phyloP scores from a whole-genome alignment of 2,797 vertebrate species.

The Centropyge bicolor region DNA sequence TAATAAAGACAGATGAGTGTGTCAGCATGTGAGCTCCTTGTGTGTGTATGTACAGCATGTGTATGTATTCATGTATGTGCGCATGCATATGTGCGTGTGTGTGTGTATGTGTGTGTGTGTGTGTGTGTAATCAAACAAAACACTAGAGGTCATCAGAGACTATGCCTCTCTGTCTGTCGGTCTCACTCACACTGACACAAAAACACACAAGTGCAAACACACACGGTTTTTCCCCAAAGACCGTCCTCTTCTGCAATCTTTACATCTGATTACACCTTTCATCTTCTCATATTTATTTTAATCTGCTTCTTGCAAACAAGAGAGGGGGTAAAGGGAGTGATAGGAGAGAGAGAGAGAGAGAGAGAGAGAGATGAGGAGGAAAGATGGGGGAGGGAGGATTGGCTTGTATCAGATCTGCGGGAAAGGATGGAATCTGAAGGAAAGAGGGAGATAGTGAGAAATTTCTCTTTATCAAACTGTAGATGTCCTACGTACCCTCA shows the following conservation, averaged over 20 bases:
- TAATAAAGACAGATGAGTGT: slow-evolving; percentile 83
- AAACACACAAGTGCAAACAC: slow-evolving; percentile 12
- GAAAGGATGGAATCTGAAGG: slow-evolving; percentile 50
- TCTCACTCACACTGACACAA: slow-evolving; percentile 22
- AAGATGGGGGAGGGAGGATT: slow-evolving; percentile 51
- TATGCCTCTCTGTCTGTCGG: slow-evolving; percentile 49
- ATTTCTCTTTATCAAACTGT: slow-evolving; percentile 60
- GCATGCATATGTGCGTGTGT: background rate
- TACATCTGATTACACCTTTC: slow-evolving; percentile 85
- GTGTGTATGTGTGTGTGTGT: background rate
- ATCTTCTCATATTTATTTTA: slow-evolving; percentile 85
- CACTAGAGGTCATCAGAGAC: slow-evolving; percentile 78
- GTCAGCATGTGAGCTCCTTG: slow-evolving; percentile 56
- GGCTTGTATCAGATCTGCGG: slow-evolving; percentile 57
- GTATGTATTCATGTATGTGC: background rate
- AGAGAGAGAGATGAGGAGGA: slow-evolving; percentile 15
- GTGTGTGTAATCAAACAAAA: slow-evolving; percentile 60
- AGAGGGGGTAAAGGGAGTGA: slow-evolving; percentile 52
- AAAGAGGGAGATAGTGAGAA: slow-evolving; percentile 36
- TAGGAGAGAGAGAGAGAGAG: slow-evolving; percentile 21
- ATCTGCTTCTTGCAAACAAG: slow-evolving; percentile 78
- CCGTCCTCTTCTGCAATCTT: slow-evolving; percentile 79
- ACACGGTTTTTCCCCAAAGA: slow-evolving; percentile 74
- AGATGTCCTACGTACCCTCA: slow-evolving; percentile 57
- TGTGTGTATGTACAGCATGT: slow-evolving; percentile 12